Percentiles rank a stretch among this genome's conserved stretches.
phyloP scores from a whole-genome alignment of 1,140 invertebrate species.

The Drosophila parvula region DNA sequence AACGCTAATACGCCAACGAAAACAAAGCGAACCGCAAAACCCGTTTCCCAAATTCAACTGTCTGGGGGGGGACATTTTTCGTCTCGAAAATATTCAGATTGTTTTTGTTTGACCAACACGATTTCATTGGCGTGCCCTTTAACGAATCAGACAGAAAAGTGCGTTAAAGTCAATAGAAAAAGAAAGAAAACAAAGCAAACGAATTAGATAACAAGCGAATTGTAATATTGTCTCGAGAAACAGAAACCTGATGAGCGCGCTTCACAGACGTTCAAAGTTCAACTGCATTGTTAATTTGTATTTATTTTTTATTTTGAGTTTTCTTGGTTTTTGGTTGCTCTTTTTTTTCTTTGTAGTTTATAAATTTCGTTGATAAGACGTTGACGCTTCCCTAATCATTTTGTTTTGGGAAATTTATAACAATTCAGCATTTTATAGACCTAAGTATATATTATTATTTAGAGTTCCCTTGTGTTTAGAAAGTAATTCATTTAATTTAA shows the following conservation, averaged over 20 bases:
- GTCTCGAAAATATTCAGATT: constrained; percentile 3
- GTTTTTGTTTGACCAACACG: constrained; percentile 9
- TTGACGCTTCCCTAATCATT: not conserved
- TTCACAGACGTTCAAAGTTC: constrained; percentile 71
- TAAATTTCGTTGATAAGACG: constrained; percentile 2
- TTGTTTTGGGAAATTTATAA: not conserved
- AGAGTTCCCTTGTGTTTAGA: not conserved
- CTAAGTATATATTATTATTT: not conserved
- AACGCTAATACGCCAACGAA: constrained; percentile 20
- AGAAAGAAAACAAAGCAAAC: constrained; percentile 15
- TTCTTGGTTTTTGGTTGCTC: not conserved
- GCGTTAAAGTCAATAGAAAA: not conserved
- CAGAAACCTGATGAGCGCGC: constrained; percentile 6
- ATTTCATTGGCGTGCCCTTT: constrained; percentile 28
- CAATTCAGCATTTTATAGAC: not conserved
- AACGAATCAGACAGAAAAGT: constrained; percentile 12
- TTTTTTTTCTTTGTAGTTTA: not conserved
- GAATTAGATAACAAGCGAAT: constrained; percentile 7
- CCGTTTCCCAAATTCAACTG: constrained; percentile 50
- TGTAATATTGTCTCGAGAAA: constrained; percentile 8
- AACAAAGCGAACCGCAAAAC: constrained; percentile 44
- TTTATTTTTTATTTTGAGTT: constrained; percentile 7
- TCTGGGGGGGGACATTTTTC: not conserved
- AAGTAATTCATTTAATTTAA: not conserved
- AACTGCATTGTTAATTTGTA: constrained; percentile 31